Percentiles rank a stretch among this genome's conserved stretches.
Conservation (phyloP, 2,888 invertebrate genomes). For the Phyllotreta striolata region DNA sequence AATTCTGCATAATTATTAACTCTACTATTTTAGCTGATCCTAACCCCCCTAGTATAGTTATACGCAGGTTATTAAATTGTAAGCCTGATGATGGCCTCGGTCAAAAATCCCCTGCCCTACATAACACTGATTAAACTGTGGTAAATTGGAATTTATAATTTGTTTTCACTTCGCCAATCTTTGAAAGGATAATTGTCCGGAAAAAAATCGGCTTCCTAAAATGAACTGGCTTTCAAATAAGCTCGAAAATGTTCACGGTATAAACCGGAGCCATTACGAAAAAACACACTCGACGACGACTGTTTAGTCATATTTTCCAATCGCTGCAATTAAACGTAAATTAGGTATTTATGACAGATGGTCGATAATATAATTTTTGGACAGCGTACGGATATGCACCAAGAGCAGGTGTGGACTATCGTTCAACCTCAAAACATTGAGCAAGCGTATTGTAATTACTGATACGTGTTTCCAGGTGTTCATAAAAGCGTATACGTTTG, state of each 20-base stretch:
- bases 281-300: neutral
- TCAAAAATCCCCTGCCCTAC: too few relatives aligned
- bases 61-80: too few relatives aligned
- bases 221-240: too few relatives aligned
- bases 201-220: too few relatives aligned
- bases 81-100: too few relatives aligned
- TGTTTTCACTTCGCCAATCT: too few relatives aligned
- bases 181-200: too few relatives aligned
- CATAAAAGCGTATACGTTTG: neutral
- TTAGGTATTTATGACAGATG: conserved; percentile 14
- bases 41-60: too few relatives aligned
- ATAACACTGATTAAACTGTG: too few relatives aligned
- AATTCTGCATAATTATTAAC: too few relatives aligned
- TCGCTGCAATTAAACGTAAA: conserved; percentile 8
- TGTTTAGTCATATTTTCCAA: conserved; percentile 1
- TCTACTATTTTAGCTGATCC: too few relatives aligned
- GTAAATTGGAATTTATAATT: too few relatives aligned
- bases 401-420: conserved; percentile 12
- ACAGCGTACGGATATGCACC: neutral
- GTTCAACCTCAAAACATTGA: neutral
- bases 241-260: neutral
- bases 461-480: conserved; percentile 10
- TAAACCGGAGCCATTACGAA: neutral
- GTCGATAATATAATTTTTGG: neutral
- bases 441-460: neutral